phyloP scores from a whole-genome alignment of 2,113 vertebrate species.

The Baryphthengus martii region DNA sequence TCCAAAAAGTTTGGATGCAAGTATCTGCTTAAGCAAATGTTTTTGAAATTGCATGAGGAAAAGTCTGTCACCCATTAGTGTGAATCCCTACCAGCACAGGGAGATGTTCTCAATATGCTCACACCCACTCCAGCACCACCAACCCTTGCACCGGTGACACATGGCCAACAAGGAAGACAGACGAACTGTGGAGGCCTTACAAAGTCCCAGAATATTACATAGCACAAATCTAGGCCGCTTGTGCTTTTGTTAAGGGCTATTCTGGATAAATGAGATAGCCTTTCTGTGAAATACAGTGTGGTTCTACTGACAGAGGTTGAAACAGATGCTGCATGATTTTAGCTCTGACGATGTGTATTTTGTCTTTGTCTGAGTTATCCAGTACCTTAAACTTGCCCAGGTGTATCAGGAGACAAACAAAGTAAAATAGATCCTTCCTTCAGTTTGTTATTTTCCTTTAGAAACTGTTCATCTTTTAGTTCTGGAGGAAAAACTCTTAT shows the following conservation, averaged over 20 bases:
- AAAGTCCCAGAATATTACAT: neutral
- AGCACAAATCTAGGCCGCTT: neutral
- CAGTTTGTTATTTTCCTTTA: neutral
- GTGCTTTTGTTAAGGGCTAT: neutral
- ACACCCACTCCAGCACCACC: neutral
- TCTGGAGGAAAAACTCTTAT: neutral
- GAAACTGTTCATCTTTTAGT: neutral
- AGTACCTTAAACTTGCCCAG: neutral
- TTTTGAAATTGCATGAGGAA: neutral
- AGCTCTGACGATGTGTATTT: neutral
- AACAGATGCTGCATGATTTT: neutral
- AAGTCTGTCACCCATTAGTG: neutral
- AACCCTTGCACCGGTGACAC: slow-evolving; percentile 9
- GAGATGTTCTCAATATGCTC: neutral
- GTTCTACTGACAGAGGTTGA: neutral
- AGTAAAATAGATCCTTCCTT: neutral
- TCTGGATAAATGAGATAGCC: neutral
- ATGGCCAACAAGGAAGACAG: neutral
- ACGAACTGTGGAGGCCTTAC: neutral
- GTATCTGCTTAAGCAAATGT: neutral
- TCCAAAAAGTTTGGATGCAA: neutral
- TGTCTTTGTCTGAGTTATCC: neutral
- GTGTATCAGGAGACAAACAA: neutral
- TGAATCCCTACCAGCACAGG: neutral
- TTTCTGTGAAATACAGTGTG: neutral